Base-by-base conservation (phyloP, 2,888 invertebrate genomes). In the Nemoura dubitans region DNA sequence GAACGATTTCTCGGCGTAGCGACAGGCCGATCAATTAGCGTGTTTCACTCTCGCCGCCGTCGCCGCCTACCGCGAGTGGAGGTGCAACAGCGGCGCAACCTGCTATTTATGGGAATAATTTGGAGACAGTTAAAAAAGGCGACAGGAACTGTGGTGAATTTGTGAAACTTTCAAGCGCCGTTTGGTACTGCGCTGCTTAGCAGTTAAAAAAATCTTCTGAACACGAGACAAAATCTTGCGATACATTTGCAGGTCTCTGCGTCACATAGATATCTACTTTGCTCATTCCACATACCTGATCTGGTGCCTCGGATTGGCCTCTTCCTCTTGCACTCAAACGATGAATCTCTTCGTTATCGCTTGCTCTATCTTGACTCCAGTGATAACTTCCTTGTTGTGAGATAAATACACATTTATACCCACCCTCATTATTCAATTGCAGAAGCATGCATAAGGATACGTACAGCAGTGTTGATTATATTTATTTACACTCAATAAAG, bases 401-500 rank as follows among this genome's bases (percentile, higher is more conserved):
- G 59, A 59, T 59, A 59, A 59, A 59, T 59, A 59, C 59, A 59
- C 59, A 59, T 59, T 59, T 59, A 59, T 59, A 59, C 59, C 59
- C 59, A 59, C 59, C 59, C 59, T 59, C 59, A 59, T 59, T 59
- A 59, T 59, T 59, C 59, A 59, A 59, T 59, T 59, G 59, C 59
- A 59, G 59, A 59, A 59, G 59, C 59, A 59, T 59, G 59, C 59
- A 59, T 59, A 59, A 59, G 59, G 59, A 59, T 59, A 59, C 59
- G 59, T 28, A 81, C 81, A 81, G 81, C 30, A 30, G 81, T 81
- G 81, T 30, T 84, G 83, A 59, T 84, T 59, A 43, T 84, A 84
- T 84, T 84, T 84, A 84, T 84, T 84, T 84, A 84, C 84, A 84
- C 76, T 84, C 84, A 43, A 84, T 84, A 80, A 28, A 85, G 87